A percentile compares a stretch with the other conserved stretches of the same genome.
phyloP scores from a whole-genome alignment of 2,888 invertebrate genomes.

The Argyra leucocephala region DNA sequence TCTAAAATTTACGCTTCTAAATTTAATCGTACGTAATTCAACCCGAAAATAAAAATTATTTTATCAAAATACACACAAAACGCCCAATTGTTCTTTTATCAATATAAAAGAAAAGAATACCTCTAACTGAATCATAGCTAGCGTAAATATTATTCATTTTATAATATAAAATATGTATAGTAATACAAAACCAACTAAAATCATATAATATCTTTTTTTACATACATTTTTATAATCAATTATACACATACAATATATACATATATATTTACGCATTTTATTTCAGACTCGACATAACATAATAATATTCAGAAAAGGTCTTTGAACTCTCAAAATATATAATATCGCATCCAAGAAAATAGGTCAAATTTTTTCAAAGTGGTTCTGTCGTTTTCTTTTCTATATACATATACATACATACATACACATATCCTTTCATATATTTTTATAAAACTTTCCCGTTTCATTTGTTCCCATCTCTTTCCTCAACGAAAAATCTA shows the following conservation, averaged over 20 bases:
- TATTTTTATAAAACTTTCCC: too few relatives aligned
- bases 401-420: neutral
- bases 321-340: neutral
- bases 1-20: neutral
- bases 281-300: neutral
- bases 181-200: neutral
- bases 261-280: neutral
- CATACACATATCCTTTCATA: neutral
- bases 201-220: too few relatives aligned
- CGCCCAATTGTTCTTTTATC: conserved; percentile 2
- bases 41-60: neutral
- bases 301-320: neutral
- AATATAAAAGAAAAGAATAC: neutral
- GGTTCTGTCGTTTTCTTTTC: conserved; percentile 4
- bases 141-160: neutral
- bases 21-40: neutral
- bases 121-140: neutral
- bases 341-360: neutral
- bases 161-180: neutral
- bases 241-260: neutral
- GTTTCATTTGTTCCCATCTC: too few relatives aligned
- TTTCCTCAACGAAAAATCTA: neutral
- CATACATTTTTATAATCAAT: too few relatives aligned
- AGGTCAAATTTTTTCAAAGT: conserved; percentile 6
- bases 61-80: neutral